These are phyloP conservation scores for Pristionchus exspectatus DNA, from an alignment of 2,888 invertebrate genomes.

Conservation along the genomic window DNA sequence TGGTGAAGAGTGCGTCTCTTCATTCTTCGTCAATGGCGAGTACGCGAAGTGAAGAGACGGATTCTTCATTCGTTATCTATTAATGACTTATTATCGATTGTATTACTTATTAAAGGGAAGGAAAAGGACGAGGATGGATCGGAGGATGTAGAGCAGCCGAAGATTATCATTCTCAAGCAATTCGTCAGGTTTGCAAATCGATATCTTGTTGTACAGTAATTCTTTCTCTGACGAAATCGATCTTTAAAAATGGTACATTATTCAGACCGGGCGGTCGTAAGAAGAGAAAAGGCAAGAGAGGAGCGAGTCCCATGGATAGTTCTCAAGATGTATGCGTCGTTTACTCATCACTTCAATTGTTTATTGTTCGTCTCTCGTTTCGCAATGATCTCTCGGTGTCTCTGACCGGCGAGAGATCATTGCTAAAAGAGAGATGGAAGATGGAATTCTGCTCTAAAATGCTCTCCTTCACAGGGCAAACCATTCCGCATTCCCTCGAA, in stretches of 20 bases:
- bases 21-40: too few relatives aligned
- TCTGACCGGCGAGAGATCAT: too few relatives aligned
- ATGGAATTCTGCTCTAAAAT: background rate
- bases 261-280: background rate
- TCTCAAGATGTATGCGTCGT: background rate
- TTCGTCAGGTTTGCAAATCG: background rate
- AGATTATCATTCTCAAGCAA: background rate
- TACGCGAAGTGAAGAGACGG: too few relatives aligned
- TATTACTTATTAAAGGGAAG: background rate
- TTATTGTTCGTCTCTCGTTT: too few relatives aligned
- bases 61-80: too few relatives aligned
- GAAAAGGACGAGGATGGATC: background rate
- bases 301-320: background rate
- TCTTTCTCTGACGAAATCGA: background rate
- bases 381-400: too few relatives aligned
- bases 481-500: constrained; percentile 4
- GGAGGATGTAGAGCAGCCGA: background rate
- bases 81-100: background rate
- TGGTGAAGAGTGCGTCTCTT: too few relatives aligned
- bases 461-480: background rate
- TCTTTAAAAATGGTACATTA: background rate
- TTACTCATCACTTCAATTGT: too few relatives aligned
- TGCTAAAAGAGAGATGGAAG: too few relatives aligned
- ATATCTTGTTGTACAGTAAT: background rate
- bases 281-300: background rate